phyloP scores from a whole-genome alignment of 2,888 invertebrate genomes.

The Folsomia candida region DNA sequence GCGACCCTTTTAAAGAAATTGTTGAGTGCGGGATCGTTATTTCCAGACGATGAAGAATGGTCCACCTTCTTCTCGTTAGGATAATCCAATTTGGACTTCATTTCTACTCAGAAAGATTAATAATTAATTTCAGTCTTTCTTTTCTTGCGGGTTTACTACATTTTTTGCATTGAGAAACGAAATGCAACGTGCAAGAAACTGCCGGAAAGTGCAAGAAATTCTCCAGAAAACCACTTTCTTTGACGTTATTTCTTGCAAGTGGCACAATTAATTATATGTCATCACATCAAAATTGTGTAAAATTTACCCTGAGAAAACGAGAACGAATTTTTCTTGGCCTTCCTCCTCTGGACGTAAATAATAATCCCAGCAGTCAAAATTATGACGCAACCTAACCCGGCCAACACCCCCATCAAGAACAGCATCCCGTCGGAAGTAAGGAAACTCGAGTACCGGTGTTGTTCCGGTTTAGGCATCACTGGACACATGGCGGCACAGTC shows the following conservation, averaged over 20 bases:
- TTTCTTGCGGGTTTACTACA: no score
- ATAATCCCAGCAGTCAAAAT: constrained; percentile 12
- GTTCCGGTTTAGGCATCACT: constrained; percentile 55
- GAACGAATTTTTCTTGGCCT: background rate
- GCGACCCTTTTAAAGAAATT: background rate
- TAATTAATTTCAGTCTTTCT: background rate
- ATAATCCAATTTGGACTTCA: background rate
- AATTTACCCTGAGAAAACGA: no score
- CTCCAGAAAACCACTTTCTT: no score
- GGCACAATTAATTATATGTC: no score
- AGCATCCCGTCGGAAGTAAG: constrained; percentile 25
- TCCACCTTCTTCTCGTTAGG: background rate
- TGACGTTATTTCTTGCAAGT: no score
- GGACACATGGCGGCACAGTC: constrained; percentile 82
- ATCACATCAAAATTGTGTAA: no score
- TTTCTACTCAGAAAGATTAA: background rate
- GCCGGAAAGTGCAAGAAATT: no score
- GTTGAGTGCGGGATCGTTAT: background rate
- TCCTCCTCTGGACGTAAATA: background rate
- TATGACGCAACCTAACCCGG: constrained; percentile 11
- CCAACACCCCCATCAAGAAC: constrained; percentile 22
- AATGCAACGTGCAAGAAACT: background rate
- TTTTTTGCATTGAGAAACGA: background rate
- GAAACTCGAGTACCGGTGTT: constrained; percentile 13
- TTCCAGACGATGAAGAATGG: no score